phyloP scores from a whole-genome alignment of 2,888 invertebrate genomes.

The Meiosimyza platycephala region DNA sequence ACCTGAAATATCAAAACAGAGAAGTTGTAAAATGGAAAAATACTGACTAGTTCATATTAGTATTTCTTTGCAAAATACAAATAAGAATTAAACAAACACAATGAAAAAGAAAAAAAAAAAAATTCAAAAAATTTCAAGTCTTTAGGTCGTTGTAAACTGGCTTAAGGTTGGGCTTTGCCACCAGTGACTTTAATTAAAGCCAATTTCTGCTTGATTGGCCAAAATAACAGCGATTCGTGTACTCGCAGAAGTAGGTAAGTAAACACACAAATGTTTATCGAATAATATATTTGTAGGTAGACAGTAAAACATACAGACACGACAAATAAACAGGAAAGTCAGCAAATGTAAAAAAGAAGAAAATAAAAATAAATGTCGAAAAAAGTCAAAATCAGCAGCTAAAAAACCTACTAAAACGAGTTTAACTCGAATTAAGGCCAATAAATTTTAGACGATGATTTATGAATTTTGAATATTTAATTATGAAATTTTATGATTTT shows the following conservation, averaged over 20 bases:
- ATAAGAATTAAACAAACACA: not conserved
- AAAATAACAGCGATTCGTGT: slow-evolving; percentile 6
- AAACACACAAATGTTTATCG: no score
- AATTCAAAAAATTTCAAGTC: not conserved
- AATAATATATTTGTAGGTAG: no score
- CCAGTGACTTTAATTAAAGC: slow-evolving; percentile 14
- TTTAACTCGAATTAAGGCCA: slow-evolving; percentile 40
- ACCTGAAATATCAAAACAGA: not conserved
- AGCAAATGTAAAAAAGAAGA: slow-evolving; percentile 11
- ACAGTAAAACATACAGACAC: not conserved
- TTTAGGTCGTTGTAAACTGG: slow-evolving; percentile 14
- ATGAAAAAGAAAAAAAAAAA: not conserved
- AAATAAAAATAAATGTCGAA: slow-evolving; percentile 7
- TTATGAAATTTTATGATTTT: slow-evolving; percentile 10
- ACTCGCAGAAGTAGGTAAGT: no score
- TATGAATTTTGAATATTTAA: slow-evolving; percentile 11
- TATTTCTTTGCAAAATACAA: slow-evolving; percentile 16
- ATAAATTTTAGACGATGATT: slow-evolving; percentile 28
- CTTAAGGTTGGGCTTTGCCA: not conserved
- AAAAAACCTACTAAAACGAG: slow-evolving; percentile 19
- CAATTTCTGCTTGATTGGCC: slow-evolving; percentile 23
- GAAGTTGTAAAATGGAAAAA: not conserved
- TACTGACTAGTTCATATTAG: not conserved
- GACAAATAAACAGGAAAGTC: slow-evolving; percentile 27
- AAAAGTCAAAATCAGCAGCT: slow-evolving; percentile 6